Percentiles rank a stretch among this genome's conserved stretches.
Evolutionary conservation across 2,797 vertebrate species (phyloP).

Genomic region (Schizothorax lantsangensis): DNA sequence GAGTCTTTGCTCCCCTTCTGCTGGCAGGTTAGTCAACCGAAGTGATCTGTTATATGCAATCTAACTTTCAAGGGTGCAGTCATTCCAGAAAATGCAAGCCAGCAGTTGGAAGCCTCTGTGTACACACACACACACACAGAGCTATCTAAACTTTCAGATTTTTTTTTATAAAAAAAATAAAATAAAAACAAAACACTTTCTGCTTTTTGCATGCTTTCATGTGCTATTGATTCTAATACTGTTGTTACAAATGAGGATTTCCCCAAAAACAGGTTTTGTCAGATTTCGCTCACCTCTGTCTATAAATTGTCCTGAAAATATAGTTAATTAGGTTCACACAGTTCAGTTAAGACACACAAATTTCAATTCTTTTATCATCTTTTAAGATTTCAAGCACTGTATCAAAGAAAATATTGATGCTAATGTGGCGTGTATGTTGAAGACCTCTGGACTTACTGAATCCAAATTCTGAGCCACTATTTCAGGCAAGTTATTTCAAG

Average conservation of each 20-base stretch:
- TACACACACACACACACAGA: neutral
- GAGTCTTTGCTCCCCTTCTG: neutral
- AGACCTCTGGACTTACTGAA: neutral
- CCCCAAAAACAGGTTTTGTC: neutral
- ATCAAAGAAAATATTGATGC: neutral
- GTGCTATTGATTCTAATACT: neutral
- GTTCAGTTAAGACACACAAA: neutral
- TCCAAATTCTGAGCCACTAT: constrained; percentile 3
- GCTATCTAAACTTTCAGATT: no score
- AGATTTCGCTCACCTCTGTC: neutral
- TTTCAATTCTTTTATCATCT: neutral
- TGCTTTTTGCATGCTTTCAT: neutral
- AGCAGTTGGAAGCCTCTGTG: neutral
- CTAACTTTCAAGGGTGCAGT: neutral
- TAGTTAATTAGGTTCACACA: neutral
- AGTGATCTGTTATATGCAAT: neutral
- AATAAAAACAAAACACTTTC: neutral
- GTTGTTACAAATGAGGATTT: neutral
- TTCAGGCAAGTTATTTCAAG: constrained; percentile 24
- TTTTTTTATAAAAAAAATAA: no score
- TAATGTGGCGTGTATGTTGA: neutral
- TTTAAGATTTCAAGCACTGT: neutral
- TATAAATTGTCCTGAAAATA: neutral
- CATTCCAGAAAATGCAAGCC: constrained; percentile 5
- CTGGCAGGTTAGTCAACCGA: neutral